Evolutionary conservation across 2,888 invertebrate species (phyloP).

Genomic region (Heliconius sara): DNA sequence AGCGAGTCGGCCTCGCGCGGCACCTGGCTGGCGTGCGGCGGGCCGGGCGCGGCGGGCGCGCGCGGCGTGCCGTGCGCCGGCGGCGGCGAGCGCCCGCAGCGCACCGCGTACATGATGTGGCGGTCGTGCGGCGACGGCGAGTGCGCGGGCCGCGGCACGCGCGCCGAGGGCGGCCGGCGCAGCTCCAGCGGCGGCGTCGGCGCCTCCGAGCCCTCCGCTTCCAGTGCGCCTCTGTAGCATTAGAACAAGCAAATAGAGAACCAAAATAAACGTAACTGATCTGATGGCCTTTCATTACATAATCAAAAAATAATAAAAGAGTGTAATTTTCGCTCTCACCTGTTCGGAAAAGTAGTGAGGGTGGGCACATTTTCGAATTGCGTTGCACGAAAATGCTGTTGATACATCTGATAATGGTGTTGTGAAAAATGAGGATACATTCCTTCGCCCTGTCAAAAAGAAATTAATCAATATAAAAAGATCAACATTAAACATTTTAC

Average conservation of each 20-base stretch:
- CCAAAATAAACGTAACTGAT: background rate
- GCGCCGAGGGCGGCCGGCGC: conserved; percentile 84
- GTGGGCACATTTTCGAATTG: conserved; percentile 76
- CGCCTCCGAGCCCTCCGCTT: conserved; percentile 85
- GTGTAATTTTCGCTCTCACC: conserved; percentile 56
- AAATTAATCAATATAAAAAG: background rate
- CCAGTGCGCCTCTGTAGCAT: conserved; percentile 79
- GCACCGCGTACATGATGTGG: conserved; percentile 63
- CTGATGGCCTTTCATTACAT: background rate
- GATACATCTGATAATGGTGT: conserved; percentile 81
- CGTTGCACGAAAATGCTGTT: conserved; percentile 79
- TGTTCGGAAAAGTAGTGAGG: conserved; percentile 68
- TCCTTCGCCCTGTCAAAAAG: conserved; percentile 73
- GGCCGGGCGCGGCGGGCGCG: conserved; percentile 76
- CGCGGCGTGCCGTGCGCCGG: conserved; percentile 65
- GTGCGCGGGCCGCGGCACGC: conserved; percentile 87
- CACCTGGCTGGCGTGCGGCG: conserved; percentile 90
- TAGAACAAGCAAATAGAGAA: too few relatives aligned
- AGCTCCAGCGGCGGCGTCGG: conserved; percentile 90
- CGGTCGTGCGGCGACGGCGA: conserved; percentile 88
- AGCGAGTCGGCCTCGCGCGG: conserved; percentile 93
- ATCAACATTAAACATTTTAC: conserved; percentile 4
- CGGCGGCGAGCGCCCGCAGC: conserved; percentile 61
- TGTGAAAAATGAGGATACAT: conserved; percentile 81
- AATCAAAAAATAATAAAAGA: background rate